phyloP scores from a whole-genome alignment of 2,888 invertebrate species.

The Caenorhabditis afra region DNA sequence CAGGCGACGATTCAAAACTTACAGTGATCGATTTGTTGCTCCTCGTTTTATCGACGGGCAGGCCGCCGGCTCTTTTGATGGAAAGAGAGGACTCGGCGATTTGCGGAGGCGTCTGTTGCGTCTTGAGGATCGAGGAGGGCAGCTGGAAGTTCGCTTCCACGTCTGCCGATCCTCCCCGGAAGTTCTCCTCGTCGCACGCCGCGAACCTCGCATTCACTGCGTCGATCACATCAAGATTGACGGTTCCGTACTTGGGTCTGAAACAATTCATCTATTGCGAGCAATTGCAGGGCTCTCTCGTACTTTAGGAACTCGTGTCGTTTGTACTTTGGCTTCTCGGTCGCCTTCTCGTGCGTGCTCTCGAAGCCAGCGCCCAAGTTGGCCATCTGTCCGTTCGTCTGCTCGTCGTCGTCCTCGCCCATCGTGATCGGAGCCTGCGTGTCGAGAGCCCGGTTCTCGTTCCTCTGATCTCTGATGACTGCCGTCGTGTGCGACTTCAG shows the following conservation, averaged over 20 bases:
- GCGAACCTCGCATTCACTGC: constrained; percentile 80
- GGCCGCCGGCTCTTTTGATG: constrained; percentile 57
- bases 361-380: constrained; percentile 63
- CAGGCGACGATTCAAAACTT: too few relatives aligned
- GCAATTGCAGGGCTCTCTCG: too few relatives aligned
- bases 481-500: constrained; percentile 79
- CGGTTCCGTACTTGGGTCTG: constrained; percentile 80
- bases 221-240: constrained; percentile 80
- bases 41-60: constrained; percentile 66
- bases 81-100: constrained; percentile 66
- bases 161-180: constrained; percentile 58
- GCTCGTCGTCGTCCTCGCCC: constrained; percentile 80
- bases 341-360: constrained; percentile 63
- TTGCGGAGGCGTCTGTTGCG: constrained; percentile 51
- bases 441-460: constrained; percentile 72
- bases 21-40: constrained; percentile 76
- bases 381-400: constrained; percentile 75
- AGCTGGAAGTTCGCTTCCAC: constrained; percentile 73
- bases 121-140: constrained; percentile 66
- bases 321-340: constrained; percentile 80
- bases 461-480: constrained; percentile 71
- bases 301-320: constrained; percentile 80
- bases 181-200: constrained; percentile 70
- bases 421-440: constrained; percentile 80
- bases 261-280: not conserved